These are phyloP conservation scores for Leptodactylus fuscus DNA, from an alignment of 2,113 vertebrate species.

Conservation along the genomic window DNA sequence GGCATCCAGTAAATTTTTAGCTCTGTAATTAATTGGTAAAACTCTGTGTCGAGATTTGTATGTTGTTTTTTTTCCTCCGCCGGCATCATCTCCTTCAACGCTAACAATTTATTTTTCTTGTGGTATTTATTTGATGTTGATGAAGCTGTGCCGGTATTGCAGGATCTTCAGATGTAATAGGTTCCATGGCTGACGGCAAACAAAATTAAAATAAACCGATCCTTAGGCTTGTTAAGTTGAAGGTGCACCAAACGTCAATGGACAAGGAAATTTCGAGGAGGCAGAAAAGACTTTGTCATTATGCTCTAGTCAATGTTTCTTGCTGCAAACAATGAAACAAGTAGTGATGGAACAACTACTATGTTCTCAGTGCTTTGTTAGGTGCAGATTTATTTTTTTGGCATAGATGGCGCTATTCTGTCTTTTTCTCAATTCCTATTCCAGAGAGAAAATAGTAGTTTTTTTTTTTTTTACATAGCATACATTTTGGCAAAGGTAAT, in stretches of 20 bases:
- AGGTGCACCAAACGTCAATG: slow-evolving; percentile 9
- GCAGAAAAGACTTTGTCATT: not conserved
- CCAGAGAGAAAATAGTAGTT: not conserved
- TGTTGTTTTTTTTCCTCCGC: not conserved
- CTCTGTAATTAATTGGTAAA: slow-evolving; percentile 51
- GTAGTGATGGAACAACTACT: not conserved
- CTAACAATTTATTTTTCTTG: slow-evolving; percentile 39
- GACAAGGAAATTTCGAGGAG: not conserved
- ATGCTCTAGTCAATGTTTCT: not conserved
- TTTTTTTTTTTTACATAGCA: too few species aligned
- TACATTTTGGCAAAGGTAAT: too few species aligned
- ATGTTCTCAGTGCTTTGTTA: too few species aligned
- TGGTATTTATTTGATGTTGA: slow-evolving; percentile 49
- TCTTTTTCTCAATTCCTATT: not conserved
- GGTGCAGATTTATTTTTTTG: too few species aligned
- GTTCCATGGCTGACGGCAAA: slow-evolving; percentile 5
- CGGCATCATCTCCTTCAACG: slow-evolving; percentile 15
- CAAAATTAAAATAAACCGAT: slow-evolving; percentile 41
- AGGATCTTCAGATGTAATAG: slow-evolving; percentile 5
- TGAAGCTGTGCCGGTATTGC: slow-evolving; percentile 39
- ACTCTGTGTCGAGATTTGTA: slow-evolving; percentile 14
- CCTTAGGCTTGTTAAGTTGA: not conserved
- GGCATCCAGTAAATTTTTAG: slow-evolving; percentile 4
- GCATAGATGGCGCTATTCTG: not conserved
- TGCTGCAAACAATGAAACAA: not conserved